A percentile compares a stretch with the other conserved stretches of the same genome.
phyloP scores from a whole-genome alignment of 2,797 vertebrate species.

The Morelia viridis region DNA sequence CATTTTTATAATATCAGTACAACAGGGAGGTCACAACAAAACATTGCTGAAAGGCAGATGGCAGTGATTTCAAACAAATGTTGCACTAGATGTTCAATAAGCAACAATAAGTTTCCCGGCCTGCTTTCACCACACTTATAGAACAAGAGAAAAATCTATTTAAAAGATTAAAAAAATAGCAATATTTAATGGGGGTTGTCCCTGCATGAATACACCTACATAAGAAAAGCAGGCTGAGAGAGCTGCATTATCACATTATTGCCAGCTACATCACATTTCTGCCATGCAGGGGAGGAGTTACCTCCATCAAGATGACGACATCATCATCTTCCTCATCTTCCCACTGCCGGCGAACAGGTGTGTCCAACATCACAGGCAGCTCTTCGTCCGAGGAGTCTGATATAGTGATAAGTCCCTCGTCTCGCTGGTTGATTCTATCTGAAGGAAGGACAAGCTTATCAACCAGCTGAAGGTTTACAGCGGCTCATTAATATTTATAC shows the following conservation, averaged over 20 bases:
- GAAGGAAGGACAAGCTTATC: slow-evolving; percentile 38
- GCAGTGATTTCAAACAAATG: not conserved
- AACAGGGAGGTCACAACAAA: not conserved
- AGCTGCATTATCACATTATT: not conserved
- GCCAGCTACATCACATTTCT: not conserved
- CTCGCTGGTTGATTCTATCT: slow-evolving; percentile 71
- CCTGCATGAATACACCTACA: not conserved
- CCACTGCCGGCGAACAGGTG: slow-evolving; percentile 47
- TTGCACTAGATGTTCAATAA: not conserved
- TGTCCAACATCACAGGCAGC: slow-evolving; percentile 62
- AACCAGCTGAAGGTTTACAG: slow-evolving; percentile 1
- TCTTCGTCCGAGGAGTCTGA: slow-evolving; percentile 90
- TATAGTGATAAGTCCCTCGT: slow-evolving; percentile 78
- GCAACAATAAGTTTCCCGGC: not conserved
- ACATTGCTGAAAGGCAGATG: not conserved
- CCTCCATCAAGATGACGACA: slow-evolving; percentile 86
- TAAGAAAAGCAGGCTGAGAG: not conserved
- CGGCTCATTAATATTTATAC: not conserved
- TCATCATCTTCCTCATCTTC: slow-evolving; percentile 82
- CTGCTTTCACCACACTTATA: not conserved
- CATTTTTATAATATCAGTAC: not conserved
- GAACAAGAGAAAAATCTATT: not conserved
- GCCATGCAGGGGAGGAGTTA: slow-evolving; percentile 44
- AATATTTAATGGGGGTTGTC: not conserved
- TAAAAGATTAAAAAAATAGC: not conserved